Base-by-base conservation (phyloP, 2,113 vertebrate genomes). In the Gallinago jamesoni region DNA sequence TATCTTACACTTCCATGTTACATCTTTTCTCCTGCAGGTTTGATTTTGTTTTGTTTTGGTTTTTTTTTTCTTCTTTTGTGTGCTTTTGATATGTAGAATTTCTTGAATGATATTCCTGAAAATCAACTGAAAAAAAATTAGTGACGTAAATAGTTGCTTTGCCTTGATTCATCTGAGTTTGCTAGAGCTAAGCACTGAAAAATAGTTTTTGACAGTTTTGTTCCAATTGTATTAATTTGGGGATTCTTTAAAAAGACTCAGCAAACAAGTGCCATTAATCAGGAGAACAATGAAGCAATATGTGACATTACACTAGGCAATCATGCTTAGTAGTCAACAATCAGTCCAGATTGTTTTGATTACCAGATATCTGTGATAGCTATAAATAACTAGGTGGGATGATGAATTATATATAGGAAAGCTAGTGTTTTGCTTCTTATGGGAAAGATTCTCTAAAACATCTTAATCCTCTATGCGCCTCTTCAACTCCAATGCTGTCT, bases 1-100 rank as follows among this genome's bases (percentile, higher is more conserved):
- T 47, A 8, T 76, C 25, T 90, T 84, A 22, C 4, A 19, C 1
- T 48, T 82, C 4, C 8, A 9, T 50, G 24, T 28, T 63, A 66
- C 0, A 2, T 53, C 20, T 13, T 73, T 55, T 81, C 4, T 5
- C 11, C 14, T 59, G 2, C 1, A 6, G 3, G 9, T 48, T 50
- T 81, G 8, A 5, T 14, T 28, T 48, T 28, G 33, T 25, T 56
- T 2, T 23, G 21, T 10, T 8, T 27, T 63, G 25, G 9, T 2
- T 33, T 41, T 33, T 33, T 19, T 74, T 18, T 85, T 76, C 5
- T 41, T 45, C 9, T 39, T 73, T 68, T 31, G 2, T 30, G 5
- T 74, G 9, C 5, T 90, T 84, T 60, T 47, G 52, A 39, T 28
- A 33, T 5, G 8, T 59, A 47, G 10, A 84, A 73, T 47, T 60